phyloP scores from a whole-genome alignment of 2,888 invertebrate species.

The Caenorhabditis sp. region DNA sequence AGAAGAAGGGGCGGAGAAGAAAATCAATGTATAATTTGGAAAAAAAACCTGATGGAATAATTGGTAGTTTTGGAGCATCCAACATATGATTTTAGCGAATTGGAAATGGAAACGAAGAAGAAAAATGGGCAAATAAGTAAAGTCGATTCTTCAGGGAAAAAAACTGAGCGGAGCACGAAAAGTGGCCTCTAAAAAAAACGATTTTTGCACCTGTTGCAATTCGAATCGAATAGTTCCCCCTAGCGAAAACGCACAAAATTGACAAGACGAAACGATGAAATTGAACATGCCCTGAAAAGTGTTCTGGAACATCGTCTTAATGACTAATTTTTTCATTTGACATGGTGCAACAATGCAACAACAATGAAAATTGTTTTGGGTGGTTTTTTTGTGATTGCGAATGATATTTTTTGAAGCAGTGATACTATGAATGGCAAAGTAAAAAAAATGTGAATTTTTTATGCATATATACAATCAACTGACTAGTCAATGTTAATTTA shows the following conservation, averaged over 20 bases:
- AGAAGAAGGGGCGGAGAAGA: too few species aligned
- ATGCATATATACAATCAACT: neutral
- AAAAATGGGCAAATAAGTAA: too few species aligned
- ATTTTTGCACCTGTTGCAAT: neutral
- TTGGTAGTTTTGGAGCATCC: neutral
- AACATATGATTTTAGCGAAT: conserved; percentile 2
- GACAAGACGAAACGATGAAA: neutral
- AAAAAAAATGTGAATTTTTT: too few species aligned
- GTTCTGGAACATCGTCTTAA: too few species aligned
- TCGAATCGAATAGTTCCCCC: neutral
- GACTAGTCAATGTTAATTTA: neutral
- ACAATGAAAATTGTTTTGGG: too few species aligned
- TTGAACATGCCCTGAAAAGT: neutral
- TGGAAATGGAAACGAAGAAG: neutral
- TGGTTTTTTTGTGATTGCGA: too few species aligned
- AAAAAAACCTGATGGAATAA: conserved; percentile 22
- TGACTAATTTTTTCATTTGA: too few species aligned
- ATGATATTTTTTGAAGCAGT: too few species aligned
- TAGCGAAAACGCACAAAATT: neutral
- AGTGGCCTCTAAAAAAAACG: neutral
- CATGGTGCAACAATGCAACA: too few species aligned
- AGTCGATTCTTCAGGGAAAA: neutral
- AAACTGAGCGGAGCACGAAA: too few species aligned
- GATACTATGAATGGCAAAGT: too few species aligned
- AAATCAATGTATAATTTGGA: conserved; percentile 17